Evolutionary conservation across 2,888 invertebrate species (phyloP).

Genomic region (Lasioglossum calceatum): DNA sequence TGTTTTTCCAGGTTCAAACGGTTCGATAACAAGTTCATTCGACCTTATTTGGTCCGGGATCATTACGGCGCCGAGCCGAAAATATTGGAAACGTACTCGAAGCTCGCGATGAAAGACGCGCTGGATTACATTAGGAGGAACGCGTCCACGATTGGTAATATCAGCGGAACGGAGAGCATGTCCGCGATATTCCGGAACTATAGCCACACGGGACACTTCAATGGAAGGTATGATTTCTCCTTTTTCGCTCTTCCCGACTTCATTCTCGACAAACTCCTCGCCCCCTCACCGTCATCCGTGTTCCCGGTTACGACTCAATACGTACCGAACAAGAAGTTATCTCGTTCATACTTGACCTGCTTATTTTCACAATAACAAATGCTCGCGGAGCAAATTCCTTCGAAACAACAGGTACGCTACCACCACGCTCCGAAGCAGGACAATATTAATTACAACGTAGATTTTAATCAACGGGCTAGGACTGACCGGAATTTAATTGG

Average conservation of each 20-base stretch:
- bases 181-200: slow-evolving; percentile 96
- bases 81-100: slow-evolving; percentile 97
- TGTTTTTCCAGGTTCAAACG: slow-evolving; percentile 90
- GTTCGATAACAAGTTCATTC: slow-evolving; percentile 96
- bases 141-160: slow-evolving; percentile 94
- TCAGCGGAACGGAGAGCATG: slow-evolving; percentile 95
- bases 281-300: neutral
- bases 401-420: slow-evolving; percentile 20
- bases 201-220: slow-evolving; percentile 91
- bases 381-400: slow-evolving; percentile 17
- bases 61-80: slow-evolving; percentile 96
- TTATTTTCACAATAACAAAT: slow-evolving; percentile 34
- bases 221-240: slow-evolving; percentile 89
- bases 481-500: neutral
- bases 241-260: neutral
- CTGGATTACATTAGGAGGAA: slow-evolving; percentile 96
- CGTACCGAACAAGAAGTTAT: slow-evolving; percentile 9
- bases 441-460: slow-evolving; percentile 37
- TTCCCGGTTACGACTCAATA: slow-evolving; percentile 2
- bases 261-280: neutral
- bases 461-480: neutral
- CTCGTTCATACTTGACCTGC: slow-evolving; percentile 41
- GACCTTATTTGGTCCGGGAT: slow-evolving; percentile 94
- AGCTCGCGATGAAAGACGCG: slow-evolving; percentile 96
- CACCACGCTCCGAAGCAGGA: neutral